Percentiles rank a stretch among this genome's conserved stretches.
Conservation (phyloP, 2,888 invertebrate species). For the Sylvicola fuscatus region DNA sequence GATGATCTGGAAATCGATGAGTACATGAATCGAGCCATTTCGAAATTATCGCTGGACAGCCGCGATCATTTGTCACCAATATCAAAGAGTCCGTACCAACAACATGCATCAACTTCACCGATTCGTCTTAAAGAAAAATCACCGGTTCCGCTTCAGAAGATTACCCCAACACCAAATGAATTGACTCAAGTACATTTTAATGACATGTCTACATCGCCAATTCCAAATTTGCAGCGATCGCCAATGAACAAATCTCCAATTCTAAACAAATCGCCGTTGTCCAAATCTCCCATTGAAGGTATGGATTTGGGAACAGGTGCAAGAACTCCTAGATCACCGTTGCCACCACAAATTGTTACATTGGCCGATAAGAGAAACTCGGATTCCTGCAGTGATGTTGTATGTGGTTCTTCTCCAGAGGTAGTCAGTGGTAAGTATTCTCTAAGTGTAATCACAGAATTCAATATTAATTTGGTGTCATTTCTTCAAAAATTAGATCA, state of each 20-base stretch:
- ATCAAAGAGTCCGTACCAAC: constrained; percentile 3
- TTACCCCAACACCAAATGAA: constrained; percentile 8
- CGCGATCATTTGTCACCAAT: constrained; percentile 22
- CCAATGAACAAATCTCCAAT: constrained; percentile 7
- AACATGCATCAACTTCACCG: constrained; percentile 8
- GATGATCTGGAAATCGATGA: constrained; percentile 26
- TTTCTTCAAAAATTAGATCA: too few species aligned
- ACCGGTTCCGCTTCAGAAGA: constrained; percentile 5
- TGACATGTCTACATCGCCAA: constrained; percentile 25
- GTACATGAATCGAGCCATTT: constrained; percentile 25
- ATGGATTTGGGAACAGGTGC: background rate
- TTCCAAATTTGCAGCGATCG: constrained; percentile 11
- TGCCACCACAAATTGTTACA: constrained; percentile 18
- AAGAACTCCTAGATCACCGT: constrained; percentile 18
- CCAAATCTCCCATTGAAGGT: constrained; percentile 7
- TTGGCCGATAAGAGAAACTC: constrained; percentile 27
- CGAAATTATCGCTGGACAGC: constrained; percentile 23
- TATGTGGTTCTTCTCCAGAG: constrained; percentile 43
- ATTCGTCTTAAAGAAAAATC: constrained; percentile 4
- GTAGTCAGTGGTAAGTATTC: constrained; percentile 25
- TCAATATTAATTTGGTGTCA: too few species aligned
- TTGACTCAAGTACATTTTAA: constrained; percentile 21
- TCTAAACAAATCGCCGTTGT: constrained; percentile 8
- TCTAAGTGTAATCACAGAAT: too few species aligned
- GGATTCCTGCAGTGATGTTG: constrained; percentile 39